Percentiles rank a stretch among this genome's conserved stretches.
Evolutionary conservation across 2,113 vertebrate genomes (phyloP).

Genomic region (Ctenodactylus gundi): DNA sequence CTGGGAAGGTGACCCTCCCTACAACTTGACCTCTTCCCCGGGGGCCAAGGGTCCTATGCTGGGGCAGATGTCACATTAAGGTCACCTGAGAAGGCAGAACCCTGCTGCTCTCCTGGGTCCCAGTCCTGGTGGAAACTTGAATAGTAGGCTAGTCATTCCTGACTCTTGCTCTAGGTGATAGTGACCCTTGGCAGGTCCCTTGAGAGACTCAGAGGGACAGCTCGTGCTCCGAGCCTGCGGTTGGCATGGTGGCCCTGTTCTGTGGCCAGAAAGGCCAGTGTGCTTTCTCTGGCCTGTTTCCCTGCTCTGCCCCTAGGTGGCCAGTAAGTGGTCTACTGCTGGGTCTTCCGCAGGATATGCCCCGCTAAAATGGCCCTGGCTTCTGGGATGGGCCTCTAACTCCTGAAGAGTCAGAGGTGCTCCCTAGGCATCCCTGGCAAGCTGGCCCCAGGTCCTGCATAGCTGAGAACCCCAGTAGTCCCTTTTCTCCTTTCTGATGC

Average conservation of each 20-base stretch:
- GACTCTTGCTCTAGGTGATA: neutral
- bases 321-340: neutral
- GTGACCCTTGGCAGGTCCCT: neutral
- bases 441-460: neutral
- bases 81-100: neutral
- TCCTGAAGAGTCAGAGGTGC: neutral
- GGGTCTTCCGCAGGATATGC: neutral
- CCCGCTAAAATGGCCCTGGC: neutral
- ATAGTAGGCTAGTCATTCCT: neutral
- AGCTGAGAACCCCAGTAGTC: neutral
- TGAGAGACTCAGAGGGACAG: neutral
- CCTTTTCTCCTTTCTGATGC: neutral
- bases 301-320: neutral
- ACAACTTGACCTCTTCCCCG: neutral
- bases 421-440: neutral
- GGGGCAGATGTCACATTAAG: conserved; percentile 19
- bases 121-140: neutral
- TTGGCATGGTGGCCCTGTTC: neutral
- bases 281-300: neutral
- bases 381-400: neutral
- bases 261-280: neutral
- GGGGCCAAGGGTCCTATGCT: neutral
- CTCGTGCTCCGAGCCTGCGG: neutral
- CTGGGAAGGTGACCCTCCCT: conserved; percentile 37
- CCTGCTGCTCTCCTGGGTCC: neutral